Conservation (phyloP, 2,888 invertebrate species). For the Drosophila imparisetae region DNA sequence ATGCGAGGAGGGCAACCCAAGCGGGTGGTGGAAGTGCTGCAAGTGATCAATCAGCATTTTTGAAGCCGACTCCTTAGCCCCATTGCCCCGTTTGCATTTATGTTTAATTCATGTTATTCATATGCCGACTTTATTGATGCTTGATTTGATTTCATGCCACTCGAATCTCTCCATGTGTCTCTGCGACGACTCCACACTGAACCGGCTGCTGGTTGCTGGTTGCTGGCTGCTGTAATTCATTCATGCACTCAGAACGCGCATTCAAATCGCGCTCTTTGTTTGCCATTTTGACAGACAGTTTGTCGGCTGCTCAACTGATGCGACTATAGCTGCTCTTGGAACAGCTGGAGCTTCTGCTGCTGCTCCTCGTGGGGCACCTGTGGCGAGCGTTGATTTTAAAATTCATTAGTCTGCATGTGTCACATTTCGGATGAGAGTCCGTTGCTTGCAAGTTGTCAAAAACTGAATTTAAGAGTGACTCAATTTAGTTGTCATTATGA, state of each 20-base stretch:
- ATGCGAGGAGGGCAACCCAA: slow-evolving; percentile 33
- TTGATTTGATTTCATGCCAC: slow-evolving; percentile 67
- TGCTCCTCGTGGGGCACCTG: slow-evolving; percentile 63
- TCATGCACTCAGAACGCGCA: slow-evolving; percentile 79
- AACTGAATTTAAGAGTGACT: slow-evolving; percentile 43
- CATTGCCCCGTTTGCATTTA: slow-evolving; percentile 73
- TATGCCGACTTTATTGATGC: slow-evolving; percentile 80
- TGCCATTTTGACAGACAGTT: slow-evolving; percentile 76
- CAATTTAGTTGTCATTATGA: slow-evolving; percentile 77
- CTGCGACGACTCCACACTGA: neutral
- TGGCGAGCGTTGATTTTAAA: slow-evolving; percentile 82
- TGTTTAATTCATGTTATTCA: slow-evolving; percentile 82
- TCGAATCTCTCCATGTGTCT: slow-evolving; percentile 23
- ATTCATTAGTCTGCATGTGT: slow-evolving; percentile 84
- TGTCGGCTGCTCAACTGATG: slow-evolving; percentile 60
- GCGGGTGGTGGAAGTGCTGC: slow-evolving; percentile 43
- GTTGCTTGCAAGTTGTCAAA: slow-evolving; percentile 63
- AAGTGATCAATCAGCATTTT: slow-evolving; percentile 62
- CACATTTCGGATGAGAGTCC: slow-evolving; percentile 67
- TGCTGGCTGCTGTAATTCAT: slow-evolving; percentile 69
- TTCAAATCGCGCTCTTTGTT: slow-evolving; percentile 67
- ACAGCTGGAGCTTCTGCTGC: neutral
- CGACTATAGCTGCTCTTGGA: neutral
- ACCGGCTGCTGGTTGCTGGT: slow-evolving; percentile 2
- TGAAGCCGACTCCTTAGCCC: slow-evolving; percentile 19